Evolutionary conservation across 2,113 vertebrate species (phyloP).

Genomic region (Dicaeum eximium): DNA sequence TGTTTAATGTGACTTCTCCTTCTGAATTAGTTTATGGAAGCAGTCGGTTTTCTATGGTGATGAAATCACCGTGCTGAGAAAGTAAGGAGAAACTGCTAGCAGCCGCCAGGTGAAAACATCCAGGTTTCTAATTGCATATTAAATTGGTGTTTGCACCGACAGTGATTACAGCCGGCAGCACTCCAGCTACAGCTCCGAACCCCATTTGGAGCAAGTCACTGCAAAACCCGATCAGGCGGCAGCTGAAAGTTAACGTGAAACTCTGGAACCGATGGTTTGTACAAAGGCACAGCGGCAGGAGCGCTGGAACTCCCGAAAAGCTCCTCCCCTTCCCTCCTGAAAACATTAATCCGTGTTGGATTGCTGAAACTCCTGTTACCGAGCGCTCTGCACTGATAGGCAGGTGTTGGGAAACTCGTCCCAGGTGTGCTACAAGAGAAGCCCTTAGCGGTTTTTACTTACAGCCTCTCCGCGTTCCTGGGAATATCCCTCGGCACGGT

Average conservation of each 20-base stretch:
- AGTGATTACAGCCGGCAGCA: background rate
- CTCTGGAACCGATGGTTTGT: fast-evolving
- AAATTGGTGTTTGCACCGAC: background rate
- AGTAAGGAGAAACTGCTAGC: background rate
- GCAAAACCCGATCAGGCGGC: background rate
- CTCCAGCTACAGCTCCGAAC: background rate
- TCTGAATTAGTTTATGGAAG: background rate
- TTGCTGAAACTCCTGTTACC: background rate
- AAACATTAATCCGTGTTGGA: background rate
- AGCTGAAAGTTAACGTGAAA: background rate
- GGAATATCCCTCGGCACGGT: constrained; percentile 90
- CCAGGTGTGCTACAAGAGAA: background rate
- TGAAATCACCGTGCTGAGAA: background rate
- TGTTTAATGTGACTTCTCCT: background rate
- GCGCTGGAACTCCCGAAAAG: background rate
- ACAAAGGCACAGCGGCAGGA: background rate
- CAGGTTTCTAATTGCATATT: background rate
- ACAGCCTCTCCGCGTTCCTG: constrained; percentile 93
- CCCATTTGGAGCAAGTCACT: background rate
- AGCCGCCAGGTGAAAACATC: constrained; percentile 13
- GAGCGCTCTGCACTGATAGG: background rate
- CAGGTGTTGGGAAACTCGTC: constrained; percentile 4
- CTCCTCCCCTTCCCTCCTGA: constrained; percentile 30
- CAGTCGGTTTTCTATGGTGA: background rate
- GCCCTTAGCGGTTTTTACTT: constrained; percentile 70